Evolutionary conservation across 2,888 invertebrate genomes (phyloP).

Genomic region (Cantharis rustica): DNA sequence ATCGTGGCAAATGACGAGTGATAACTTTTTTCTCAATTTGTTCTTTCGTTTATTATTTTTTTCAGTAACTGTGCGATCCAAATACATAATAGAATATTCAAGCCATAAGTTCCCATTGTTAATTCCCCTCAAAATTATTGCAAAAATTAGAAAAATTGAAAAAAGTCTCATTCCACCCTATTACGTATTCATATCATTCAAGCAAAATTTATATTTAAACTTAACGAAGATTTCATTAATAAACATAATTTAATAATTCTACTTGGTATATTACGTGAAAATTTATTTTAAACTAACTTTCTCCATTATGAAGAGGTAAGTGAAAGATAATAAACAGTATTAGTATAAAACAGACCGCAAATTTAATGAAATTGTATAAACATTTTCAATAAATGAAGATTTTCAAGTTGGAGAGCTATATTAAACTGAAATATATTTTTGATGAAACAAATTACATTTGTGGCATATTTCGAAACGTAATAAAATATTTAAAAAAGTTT

Average conservation of each 20-base stretch:
- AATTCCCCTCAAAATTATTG: too few species aligned
- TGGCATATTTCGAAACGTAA: neutral
- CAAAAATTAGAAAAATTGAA: too few species aligned
- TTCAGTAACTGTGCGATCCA: too few species aligned
- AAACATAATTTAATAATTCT: neutral
- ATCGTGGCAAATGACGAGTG: too few species aligned
- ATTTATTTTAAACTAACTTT: neutral
- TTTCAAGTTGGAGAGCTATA: neutral
- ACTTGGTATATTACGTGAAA: neutral
- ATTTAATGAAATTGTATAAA: neutral
- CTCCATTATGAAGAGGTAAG: neutral
- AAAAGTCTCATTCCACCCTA: too few species aligned
- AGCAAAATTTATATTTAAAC: too few species aligned
- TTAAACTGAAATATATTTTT: neutral
- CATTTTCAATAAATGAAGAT: neutral
- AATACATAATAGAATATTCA: too few species aligned
- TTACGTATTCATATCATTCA: too few species aligned
- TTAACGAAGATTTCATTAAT: neutral
- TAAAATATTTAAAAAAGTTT: neutral
- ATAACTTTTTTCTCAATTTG: too few species aligned
- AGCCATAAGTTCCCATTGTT: too few species aligned
- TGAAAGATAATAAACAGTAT: neutral
- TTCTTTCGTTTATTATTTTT: too few species aligned
- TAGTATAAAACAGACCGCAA: neutral
- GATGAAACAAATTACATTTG: neutral